Evolutionary conservation across 2,113 vertebrate genomes (phyloP).

Genomic region (Carassius gibelio): DNA sequence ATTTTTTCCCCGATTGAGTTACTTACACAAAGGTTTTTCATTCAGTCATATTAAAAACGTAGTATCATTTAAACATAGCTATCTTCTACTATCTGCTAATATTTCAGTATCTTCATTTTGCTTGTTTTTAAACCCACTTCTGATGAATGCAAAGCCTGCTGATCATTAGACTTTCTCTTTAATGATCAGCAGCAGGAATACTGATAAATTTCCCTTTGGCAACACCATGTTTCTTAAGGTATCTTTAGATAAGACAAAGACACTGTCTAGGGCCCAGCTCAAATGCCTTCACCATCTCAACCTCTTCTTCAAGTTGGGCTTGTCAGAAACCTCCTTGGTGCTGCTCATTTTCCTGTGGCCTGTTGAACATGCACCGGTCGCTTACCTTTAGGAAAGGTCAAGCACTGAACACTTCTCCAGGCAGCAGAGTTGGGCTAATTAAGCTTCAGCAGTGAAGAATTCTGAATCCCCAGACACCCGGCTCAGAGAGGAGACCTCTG

Average conservation of each 20-base stretch:
- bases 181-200: not conserved
- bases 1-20: no score
- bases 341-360: slow-evolving; percentile 67
- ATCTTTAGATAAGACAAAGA: slow-evolving; percentile 31
- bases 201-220: slow-evolving; percentile 35
- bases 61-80: not conserved
- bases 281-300: slow-evolving; percentile 1
- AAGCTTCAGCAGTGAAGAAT: slow-evolving; percentile 62
- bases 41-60: not conserved
- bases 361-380: slow-evolving; percentile 67
- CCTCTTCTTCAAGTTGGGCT: slow-evolving; percentile 14
- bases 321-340: slow-evolving; percentile 43
- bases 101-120: not conserved
- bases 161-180: not conserved
- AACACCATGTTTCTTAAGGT: not conserved
- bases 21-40: not conserved
- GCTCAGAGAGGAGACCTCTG: slow-evolving; percentile 54
- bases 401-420: slow-evolving; percentile 68
- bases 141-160: not conserved
- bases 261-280: slow-evolving; percentile 20
- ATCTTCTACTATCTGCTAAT: not conserved
- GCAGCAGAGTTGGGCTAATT: slow-evolving; percentile 69
- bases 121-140: not conserved
- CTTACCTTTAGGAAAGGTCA: slow-evolving; percentile 75
- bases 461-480: slow-evolving; percentile 62